These are phyloP conservation scores for Euclidia mi DNA, from an alignment of 2,888 invertebrate species.

Conservation along the genomic window DNA sequence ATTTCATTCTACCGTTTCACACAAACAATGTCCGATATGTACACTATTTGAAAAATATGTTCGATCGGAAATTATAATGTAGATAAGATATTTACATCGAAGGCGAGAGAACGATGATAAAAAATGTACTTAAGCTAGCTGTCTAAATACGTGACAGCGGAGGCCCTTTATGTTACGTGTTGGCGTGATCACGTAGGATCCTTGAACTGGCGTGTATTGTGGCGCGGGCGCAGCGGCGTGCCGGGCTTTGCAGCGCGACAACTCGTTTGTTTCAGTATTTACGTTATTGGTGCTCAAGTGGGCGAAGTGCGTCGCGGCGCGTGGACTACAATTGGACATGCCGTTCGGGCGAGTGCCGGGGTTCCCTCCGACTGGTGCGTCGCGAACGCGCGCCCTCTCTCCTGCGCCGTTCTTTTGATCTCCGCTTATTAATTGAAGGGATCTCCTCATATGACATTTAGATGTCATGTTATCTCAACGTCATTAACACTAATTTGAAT, in stretches of 20 bases:
- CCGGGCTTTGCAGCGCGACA: constrained; percentile 37
- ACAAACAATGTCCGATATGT: constrained; percentile 50
- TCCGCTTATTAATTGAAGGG: constrained; percentile 78
- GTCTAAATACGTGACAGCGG: constrained; percentile 75
- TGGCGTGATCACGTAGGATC: constrained; percentile 76
- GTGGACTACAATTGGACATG: no score
- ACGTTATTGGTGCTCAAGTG: constrained; percentile 38
- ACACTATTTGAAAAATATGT: constrained; percentile 55
- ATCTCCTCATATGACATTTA: constrained; percentile 64
- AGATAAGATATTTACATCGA: constrained; percentile 84
- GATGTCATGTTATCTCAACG: constrained; percentile 61
- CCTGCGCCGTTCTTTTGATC: constrained; percentile 59
- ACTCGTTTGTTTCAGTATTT: constrained; percentile 69
- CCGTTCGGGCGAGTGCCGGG: constrained; percentile 64
- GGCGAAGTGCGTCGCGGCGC: constrained; percentile 36
- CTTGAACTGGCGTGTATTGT: constrained; percentile 70
- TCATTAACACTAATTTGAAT: constrained; percentile 64
- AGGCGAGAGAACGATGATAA: constrained; percentile 81
- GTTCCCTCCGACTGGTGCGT: constrained; percentile 70
- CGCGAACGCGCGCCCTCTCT: constrained; percentile 54
- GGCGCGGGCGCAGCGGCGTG: constrained; percentile 54
- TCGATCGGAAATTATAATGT: constrained; percentile 66
- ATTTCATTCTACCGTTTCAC: constrained; percentile 58
- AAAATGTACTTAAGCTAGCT: constrained; percentile 75
- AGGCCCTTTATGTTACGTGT: constrained; percentile 80